Conservation (phyloP, 2,113 vertebrate genomes). For the Sapayoa aenigma region DNA sequence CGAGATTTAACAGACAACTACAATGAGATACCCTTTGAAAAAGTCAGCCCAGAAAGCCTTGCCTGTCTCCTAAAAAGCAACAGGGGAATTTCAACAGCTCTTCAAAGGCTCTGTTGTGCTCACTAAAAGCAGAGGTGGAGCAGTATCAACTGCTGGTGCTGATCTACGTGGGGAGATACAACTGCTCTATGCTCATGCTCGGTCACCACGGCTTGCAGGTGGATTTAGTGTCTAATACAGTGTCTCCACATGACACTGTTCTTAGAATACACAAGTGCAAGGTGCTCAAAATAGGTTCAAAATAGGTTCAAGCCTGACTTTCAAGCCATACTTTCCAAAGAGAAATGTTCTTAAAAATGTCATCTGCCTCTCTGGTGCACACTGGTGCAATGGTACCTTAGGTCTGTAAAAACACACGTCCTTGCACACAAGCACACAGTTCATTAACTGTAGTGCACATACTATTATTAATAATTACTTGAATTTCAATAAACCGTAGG, state of each 20-base stretch:
- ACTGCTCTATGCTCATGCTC: background rate
- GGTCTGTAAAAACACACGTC: background rate
- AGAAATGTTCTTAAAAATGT: background rate
- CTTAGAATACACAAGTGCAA: background rate
- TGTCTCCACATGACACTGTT: background rate
- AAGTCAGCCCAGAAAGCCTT: background rate
- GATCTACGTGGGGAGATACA: background rate
- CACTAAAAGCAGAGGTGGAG: background rate
- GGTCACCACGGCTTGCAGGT: background rate
- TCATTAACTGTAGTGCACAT: fast-evolving
- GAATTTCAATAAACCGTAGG: background rate
- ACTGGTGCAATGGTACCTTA: background rate
- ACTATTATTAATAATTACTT: background rate
- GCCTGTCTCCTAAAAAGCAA: background rate
- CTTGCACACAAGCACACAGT: background rate
- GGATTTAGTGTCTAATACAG: background rate
- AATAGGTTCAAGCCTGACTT: background rate
- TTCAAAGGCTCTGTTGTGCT: background rate
- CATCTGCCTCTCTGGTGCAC: background rate
- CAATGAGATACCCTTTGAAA: background rate
- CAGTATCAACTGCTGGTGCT: background rate
- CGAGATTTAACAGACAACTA: background rate
- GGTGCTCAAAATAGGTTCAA: background rate
- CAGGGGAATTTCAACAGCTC: background rate
- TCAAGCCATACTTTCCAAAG: background rate